Percentiles rank a stretch among this genome's conserved stretches.
Conservation (phyloP, 1,140 invertebrate genomes). For the Battus philenor region DNA sequence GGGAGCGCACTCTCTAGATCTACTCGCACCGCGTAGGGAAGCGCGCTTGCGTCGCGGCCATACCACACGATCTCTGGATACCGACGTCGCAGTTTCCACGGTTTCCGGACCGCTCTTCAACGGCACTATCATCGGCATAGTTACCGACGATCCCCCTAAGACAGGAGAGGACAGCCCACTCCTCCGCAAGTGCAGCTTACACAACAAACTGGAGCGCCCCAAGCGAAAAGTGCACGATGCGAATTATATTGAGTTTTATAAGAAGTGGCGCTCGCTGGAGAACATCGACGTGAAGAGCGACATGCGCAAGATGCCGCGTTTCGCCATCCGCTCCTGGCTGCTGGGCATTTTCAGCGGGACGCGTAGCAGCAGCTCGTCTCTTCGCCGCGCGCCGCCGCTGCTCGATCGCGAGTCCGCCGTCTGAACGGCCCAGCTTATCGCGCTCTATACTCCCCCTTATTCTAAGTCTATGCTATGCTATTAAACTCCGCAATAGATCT, state of each 20-base stretch:
- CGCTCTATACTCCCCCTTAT: not conserved
- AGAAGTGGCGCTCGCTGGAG: conserved; percentile 88
- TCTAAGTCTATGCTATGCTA: no score
- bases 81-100: conserved; percentile 49
- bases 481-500: no score
- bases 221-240: conserved; percentile 60
- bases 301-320: conserved; percentile 65
- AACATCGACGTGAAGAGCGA: conserved; percentile 76
- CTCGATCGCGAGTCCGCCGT: conserved; percentile 70
- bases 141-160: conserved; percentile 64
- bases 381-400: conserved; percentile 77
- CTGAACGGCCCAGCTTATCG: conserved; percentile 24
- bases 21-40: conserved; percentile 35
- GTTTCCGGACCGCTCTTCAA: conserved; percentile 65
- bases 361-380: conserved; percentile 79
- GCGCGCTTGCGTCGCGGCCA: conserved; percentile 42
- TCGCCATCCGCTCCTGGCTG: conserved; percentile 81
- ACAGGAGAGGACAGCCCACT: conserved; percentile 69
- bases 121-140: conserved; percentile 68
- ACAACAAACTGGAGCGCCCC: conserved; percentile 51
- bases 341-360: conserved; percentile 81
- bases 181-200: conserved; percentile 65
- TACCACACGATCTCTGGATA: conserved; percentile 63
- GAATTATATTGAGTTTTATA: conserved; percentile 76
- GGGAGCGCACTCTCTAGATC: conserved; percentile 58